These are phyloP conservation scores for Dermatemys mawii DNA, from an alignment of 2,113 vertebrate genomes.

Conservation along the genomic window DNA sequence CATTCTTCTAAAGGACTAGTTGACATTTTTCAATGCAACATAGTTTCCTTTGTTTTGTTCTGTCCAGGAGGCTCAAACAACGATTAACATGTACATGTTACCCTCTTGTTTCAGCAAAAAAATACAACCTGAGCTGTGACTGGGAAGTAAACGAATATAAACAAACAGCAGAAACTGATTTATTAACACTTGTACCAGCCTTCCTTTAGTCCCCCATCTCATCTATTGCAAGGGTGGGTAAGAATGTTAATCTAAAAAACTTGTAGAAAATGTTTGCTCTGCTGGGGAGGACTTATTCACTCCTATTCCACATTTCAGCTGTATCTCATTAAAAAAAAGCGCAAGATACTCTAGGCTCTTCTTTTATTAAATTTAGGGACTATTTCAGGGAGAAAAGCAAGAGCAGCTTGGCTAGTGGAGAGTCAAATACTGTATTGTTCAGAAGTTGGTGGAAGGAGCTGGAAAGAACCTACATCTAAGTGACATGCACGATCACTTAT, in stretches of 20 bases:
- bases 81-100: neutral
- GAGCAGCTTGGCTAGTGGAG: neutral
- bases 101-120: neutral
- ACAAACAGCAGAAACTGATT: neutral
- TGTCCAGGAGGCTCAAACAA: neutral
- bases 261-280: neutral
- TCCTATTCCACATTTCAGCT: neutral
- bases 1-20: neutral
- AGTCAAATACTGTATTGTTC: neutral
- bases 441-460: neutral
- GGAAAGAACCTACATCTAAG: neutral
- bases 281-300: neutral
- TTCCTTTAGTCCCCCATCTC: neutral
- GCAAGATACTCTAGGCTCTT: conserved; percentile 14
- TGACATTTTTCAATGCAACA: neutral
- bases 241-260: neutral
- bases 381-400: neutral
- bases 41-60: neutral
- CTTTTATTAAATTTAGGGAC: conserved; percentile 8
- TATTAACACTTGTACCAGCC: neutral
- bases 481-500: neutral
- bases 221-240: neutral
- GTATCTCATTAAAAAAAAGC: neutral
- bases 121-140: neutral
- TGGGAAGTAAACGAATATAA: conserved; percentile 50